Conservation (phyloP, 1,140 invertebrate species). For the Lepidotrigona ventralis region DNA sequence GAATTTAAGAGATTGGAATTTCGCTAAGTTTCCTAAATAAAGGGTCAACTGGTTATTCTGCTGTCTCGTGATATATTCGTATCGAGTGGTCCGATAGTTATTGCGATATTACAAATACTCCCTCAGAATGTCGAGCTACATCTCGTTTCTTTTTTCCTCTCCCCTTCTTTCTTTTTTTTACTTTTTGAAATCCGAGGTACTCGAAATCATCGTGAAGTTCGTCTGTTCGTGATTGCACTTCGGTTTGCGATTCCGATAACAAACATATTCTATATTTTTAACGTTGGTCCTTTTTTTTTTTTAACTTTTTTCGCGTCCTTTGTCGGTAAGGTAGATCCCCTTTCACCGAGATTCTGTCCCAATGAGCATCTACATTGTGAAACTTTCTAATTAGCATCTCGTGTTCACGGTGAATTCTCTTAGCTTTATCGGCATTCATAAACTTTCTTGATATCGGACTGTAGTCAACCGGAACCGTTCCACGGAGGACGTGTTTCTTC, state of each 20-base stretch:
- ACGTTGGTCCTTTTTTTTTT: constrained; percentile 32
- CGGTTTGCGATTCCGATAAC: not conserved
- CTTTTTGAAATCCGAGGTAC: not conserved
- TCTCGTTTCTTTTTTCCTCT: no score
- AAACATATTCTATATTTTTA: constrained; percentile 14
- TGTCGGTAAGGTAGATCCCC: not conserved
- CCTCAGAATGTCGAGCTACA: not conserved
- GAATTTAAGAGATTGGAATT: not conserved
- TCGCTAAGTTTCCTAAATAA: not conserved
- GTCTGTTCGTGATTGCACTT: not conserved
- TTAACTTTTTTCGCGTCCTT: not conserved
- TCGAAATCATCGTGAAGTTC: not conserved
- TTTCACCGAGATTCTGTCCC: not conserved
- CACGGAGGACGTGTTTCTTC: not conserved
- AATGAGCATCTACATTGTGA: not conserved
- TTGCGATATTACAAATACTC: constrained; percentile 43
- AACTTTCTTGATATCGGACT: not conserved
- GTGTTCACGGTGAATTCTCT: not conserved
- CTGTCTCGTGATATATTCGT: constrained; percentile 4
- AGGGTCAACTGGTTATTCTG: not conserved
- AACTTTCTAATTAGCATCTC: constrained; percentile 2
- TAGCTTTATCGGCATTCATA: not conserved
- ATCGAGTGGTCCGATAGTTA: constrained; percentile 41
- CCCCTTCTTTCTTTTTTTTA: not conserved
- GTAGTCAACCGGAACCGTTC: not conserved